A percentile compares a stretch with the other conserved stretches of the same genome.
phyloP scores from a whole-genome alignment of 2,888 invertebrate genomes.

The Meliscaeva auricollis region DNA sequence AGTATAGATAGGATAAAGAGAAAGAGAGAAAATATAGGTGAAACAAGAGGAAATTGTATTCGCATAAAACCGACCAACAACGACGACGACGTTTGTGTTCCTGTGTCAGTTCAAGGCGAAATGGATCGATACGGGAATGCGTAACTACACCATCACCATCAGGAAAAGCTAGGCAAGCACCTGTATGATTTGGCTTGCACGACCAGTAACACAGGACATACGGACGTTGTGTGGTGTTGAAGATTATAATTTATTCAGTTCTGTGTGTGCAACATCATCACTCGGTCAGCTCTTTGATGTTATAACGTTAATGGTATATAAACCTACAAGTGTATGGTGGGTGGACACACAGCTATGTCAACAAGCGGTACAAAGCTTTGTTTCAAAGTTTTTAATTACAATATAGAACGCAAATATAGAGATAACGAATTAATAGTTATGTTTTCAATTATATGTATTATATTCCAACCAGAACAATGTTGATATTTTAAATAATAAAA shows the following conservation, averaged over 20 bases:
- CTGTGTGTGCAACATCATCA: slow-evolving; percentile 15
- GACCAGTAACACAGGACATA: slow-evolving; percentile 18
- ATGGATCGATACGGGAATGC: slow-evolving; percentile 51
- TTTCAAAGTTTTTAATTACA: slow-evolving; percentile 57
- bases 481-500: too few species aligned
- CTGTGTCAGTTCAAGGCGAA: slow-evolving; percentile 53
- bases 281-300: background rate
- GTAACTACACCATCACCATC: background rate
- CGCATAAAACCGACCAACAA: too few species aligned
- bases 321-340: background rate
- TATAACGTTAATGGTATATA: background rate
- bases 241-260: slow-evolving; percentile 58
- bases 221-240: slow-evolving; percentile 32
- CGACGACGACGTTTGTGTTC: slow-evolving; percentile 23
- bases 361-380: slow-evolving; percentile 18
- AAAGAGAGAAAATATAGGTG: slow-evolving; percentile 17
- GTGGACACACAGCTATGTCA: too few species aligned
- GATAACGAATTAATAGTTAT: too few species aligned
- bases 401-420: too few species aligned
- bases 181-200: slow-evolving; percentile 60
- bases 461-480: too few species aligned
- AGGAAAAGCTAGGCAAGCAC: slow-evolving; percentile 28
- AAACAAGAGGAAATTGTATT: background rate
- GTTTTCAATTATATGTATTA: too few species aligned
- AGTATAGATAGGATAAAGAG: background rate